Conservation (phyloP, 1,140 invertebrate species). For the Conus ventricosus region DNA sequence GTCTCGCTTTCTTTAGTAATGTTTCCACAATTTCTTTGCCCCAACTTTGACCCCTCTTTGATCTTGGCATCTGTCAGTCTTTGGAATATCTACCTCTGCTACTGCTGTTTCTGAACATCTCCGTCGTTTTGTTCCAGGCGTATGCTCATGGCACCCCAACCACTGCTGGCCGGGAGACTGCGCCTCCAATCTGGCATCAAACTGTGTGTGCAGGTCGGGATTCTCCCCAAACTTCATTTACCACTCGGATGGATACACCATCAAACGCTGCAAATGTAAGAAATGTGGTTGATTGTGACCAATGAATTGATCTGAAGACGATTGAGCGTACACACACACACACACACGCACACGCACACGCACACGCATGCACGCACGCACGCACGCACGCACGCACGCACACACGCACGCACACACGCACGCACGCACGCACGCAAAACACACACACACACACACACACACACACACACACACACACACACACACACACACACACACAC, state of each 20-base stretch:
- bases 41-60: no score
- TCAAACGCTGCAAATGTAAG: background rate
- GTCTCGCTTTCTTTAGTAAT: no score
- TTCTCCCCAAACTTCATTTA: background rate
- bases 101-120: background rate
- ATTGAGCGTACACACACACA: background rate
- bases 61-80: no score
- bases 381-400: no score
- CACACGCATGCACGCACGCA: no score
- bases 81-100: no score
- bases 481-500: background rate
- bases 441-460: no score
- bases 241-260: no score
- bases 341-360: no score
- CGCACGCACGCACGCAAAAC: no score
- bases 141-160: background rate
- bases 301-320: background rate
- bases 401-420: background rate
- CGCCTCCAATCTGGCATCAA: background rate
- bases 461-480: no score
- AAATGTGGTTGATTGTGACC: background rate
- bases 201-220: background rate
- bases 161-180: conserved; percentile 22
- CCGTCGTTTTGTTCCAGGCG: background rate
- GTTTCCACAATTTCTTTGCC: no score